Conservation (phyloP, 2,113 vertebrate species). For the Thamnophis sirtalis region DNA sequence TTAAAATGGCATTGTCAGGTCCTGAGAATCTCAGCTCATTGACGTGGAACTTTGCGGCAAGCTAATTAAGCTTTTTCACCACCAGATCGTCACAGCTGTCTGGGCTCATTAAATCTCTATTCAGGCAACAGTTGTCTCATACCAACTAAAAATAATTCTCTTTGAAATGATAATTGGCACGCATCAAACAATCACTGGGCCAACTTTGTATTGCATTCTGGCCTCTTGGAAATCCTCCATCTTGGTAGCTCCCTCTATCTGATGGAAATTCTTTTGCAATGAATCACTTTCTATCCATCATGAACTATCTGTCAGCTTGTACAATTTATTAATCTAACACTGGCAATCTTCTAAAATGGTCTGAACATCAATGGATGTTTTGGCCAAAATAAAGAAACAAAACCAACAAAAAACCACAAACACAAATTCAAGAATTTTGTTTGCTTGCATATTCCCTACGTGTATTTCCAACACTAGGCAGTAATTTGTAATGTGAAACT, state of each 20-base stretch:
- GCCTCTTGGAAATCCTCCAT: conserved; percentile 22
- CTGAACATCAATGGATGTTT: not conserved
- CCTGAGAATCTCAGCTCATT: conserved; percentile 51
- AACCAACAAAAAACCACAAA: not conserved
- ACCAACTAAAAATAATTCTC: conserved; percentile 36
- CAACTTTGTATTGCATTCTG: not conserved
- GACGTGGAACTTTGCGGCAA: conserved; percentile 34
- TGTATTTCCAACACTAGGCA: not conserved
- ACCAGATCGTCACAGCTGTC: conserved; percentile 58
- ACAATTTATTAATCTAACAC: not conserved
- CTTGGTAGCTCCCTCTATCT: too few species aligned
- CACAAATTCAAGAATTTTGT: not conserved
- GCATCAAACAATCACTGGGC: conserved; percentile 38
- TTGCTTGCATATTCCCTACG: not conserved
- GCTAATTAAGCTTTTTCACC: conserved; percentile 60
- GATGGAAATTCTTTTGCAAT: not conserved
- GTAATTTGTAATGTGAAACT: not conserved
- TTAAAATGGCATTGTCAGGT: conserved; percentile 38
- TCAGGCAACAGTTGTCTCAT: conserved; percentile 42
- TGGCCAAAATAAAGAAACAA: not conserved
- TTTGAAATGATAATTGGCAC: conserved; percentile 61
- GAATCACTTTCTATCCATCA: conserved; percentile 16
- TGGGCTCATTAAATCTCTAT: conserved; percentile 52
- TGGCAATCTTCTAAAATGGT: not conserved
- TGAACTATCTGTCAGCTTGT: not conserved